Base-by-base conservation (phyloP, 2,888 invertebrate genomes). In the Tachystola acroxantha region DNA sequence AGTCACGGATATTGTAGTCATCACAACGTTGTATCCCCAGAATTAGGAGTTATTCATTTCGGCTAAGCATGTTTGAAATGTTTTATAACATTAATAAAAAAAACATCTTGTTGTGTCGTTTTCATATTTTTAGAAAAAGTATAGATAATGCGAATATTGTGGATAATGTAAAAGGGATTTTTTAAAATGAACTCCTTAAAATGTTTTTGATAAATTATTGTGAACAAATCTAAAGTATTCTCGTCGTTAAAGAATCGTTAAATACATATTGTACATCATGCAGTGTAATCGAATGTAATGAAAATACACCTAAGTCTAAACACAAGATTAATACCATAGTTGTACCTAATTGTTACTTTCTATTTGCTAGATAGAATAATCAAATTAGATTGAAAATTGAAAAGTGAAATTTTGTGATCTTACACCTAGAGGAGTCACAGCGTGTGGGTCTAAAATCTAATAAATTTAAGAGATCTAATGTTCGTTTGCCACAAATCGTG, bases 301-400 rank as follows among this genome's bases (percentile, higher is more conserved):
- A 39, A n/a, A n/a, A n/a, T n/a, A n/a, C n/a, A 31, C 22, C 33
- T 70, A 74, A 66, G 63, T 71, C 64, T 67, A 65, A 64, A 57
- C 34, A 67, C 60, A 66, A 60, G 60, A 74, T 62, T 50, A 75
- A 72, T 72, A 78, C 73, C 69, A 76, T 74, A 76, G 75, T 70
- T 75, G 74, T 82, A 82, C 82, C 80, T 84, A 82, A 81, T 81
- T 85, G 82, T 85, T 85, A 84, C 74, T 79, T 84, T 85, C 80
- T 85, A 82, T 80, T 82, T 81, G 80, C 84, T 85, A 85, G 84
- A 85, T 85, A 85, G 85, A 82, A 81, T 84, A 84, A 84, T 81
- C 73, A 81, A 85, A 85, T 84, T 85, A 85, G 82, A 80, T 78
- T 74, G 75, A 71, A 67, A 81, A 80, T 72, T 66, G 52, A 60